phyloP scores from a whole-genome alignment of 2,888 invertebrate species.

The Busseola fusca region DNA sequence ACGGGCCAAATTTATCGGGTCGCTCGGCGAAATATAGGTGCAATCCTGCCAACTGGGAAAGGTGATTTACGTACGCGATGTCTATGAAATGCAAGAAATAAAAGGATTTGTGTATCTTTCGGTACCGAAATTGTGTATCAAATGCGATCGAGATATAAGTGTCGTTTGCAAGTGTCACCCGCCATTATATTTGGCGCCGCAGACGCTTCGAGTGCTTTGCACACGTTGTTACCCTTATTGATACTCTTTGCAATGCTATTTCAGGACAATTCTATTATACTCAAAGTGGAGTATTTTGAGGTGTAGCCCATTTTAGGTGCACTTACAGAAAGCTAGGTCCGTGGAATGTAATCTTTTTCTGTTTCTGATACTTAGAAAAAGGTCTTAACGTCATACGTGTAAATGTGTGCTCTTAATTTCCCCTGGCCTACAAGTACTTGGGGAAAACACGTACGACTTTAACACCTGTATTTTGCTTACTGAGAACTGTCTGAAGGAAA shows the following conservation, averaged over 20 bases:
- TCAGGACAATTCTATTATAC: slow-evolving; percentile 39
- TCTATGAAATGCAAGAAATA: slow-evolving; percentile 76
- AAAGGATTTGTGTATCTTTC: slow-evolving; percentile 73
- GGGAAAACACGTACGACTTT: slow-evolving; percentile 34
- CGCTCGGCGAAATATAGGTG: slow-evolving; percentile 80
- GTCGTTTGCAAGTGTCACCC: slow-evolving; percentile 61
- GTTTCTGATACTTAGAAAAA: slow-evolving; percentile 32
- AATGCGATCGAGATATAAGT: slow-evolving; percentile 61
- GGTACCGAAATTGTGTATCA: slow-evolving; percentile 57
- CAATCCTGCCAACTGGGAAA: slow-evolving; percentile 72
- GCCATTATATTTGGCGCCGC: slow-evolving; percentile 52
- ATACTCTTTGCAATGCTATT: slow-evolving; percentile 47
- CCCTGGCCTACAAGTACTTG: slow-evolving; percentile 15
- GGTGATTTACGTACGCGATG: slow-evolving; percentile 78
- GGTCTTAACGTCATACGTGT: slow-evolving; percentile 41
- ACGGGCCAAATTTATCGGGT: slow-evolving; percentile 80
- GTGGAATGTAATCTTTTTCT: slow-evolving; percentile 34
- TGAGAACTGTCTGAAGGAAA: slow-evolving; percentile 23
- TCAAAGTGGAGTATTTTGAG: slow-evolving; percentile 28
- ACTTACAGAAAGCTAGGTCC: slow-evolving; percentile 30
- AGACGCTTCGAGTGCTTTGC: slow-evolving; percentile 53
- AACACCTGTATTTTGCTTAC: slow-evolving; percentile 28
- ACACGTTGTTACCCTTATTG: slow-evolving; percentile 62
- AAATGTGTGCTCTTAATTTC: slow-evolving; percentile 50
- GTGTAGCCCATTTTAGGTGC: slow-evolving; percentile 18